These are phyloP conservation scores for Carapus acus DNA, from an alignment of 2,797 vertebrate species.

Conservation along the genomic window DNA sequence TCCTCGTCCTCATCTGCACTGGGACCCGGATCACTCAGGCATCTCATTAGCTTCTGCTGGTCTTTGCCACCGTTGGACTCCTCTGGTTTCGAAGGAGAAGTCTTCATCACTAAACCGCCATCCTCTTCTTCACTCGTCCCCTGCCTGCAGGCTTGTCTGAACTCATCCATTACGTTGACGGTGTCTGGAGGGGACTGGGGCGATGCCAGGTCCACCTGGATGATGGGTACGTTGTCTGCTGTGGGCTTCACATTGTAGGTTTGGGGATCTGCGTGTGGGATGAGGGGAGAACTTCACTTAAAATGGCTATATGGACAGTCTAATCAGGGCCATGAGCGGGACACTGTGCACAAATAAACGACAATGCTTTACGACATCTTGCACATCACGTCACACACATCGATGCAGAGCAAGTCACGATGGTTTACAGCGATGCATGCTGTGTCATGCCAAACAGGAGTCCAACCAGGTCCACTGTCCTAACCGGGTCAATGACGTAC, in stretches of 20 bases:
- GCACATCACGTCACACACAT: constrained; percentile 11
- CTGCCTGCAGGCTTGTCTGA: constrained; percentile 38
- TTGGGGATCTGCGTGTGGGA: constrained; percentile 76
- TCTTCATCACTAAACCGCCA: constrained; percentile 78
- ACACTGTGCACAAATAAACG: constrained; percentile 22
- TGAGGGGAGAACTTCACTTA: neutral
- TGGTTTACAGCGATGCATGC: constrained; percentile 37
- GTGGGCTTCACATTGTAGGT: constrained; percentile 77
- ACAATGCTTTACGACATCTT: neutral
- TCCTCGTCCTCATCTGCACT: constrained; percentile 82
- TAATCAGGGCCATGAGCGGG: no score
- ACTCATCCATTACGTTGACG: constrained; percentile 77
- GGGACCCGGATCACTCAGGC: constrained; percentile 93
- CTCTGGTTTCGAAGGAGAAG: constrained; percentile 59
- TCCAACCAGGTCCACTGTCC: neutral
- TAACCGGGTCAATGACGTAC: constrained; percentile 7
- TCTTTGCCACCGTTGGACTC: constrained; percentile 70
- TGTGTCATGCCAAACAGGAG: neutral
- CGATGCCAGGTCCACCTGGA: constrained; percentile 92
- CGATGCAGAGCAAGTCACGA: constrained; percentile 13
- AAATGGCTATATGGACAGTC: no score
- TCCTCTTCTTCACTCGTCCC: constrained; percentile 56
- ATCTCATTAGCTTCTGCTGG: constrained; percentile 84
- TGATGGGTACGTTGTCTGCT: constrained; percentile 74
- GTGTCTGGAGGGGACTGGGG: constrained; percentile 87